phyloP scores from a whole-genome alignment of 2,797 vertebrate species.

The Chaetodon trifasciatus region DNA sequence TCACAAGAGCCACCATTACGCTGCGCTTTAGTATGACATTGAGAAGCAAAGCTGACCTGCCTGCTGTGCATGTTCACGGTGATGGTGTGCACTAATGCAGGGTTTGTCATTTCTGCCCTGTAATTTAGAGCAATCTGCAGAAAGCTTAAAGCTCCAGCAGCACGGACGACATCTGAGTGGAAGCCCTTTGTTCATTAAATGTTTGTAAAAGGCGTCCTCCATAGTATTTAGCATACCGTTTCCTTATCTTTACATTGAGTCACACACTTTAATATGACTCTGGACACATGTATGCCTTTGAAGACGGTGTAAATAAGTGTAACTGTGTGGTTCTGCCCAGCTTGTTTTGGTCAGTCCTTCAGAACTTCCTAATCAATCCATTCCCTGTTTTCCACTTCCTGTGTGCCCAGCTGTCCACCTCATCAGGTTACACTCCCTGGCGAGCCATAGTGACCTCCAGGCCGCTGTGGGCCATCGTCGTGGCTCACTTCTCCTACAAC shows the following conservation, averaged over 20 bases:
- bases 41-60: not conserved
- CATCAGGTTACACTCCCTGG: conserved; percentile 91
- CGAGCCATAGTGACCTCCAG: conserved; percentile 88
- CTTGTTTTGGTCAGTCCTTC: too few species aligned
- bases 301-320: too few species aligned
- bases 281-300: too few species aligned
- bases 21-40: conserved; percentile 19
- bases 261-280: not conserved
- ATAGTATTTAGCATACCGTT: too few species aligned
- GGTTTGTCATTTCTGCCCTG: not conserved
- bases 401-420: conserved; percentile 85
- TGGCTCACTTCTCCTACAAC: conserved; percentile 98
- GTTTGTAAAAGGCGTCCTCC: too few species aligned
- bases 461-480: conserved; percentile 94
- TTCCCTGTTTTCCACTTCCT: not conserved
- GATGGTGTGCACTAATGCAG: not conserved
- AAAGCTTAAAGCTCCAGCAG: not conserved
- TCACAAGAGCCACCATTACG: conserved; percentile 15
- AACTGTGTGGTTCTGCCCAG: too few species aligned
- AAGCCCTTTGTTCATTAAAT: not conserved
- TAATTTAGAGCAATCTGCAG: not conserved
- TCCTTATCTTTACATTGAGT: not conserved
- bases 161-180: not conserved
- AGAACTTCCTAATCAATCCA: not conserved
- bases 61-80: not conserved